phyloP scores from a whole-genome alignment of 1,140 invertebrate genomes.

The Sinella curviseta region DNA sequence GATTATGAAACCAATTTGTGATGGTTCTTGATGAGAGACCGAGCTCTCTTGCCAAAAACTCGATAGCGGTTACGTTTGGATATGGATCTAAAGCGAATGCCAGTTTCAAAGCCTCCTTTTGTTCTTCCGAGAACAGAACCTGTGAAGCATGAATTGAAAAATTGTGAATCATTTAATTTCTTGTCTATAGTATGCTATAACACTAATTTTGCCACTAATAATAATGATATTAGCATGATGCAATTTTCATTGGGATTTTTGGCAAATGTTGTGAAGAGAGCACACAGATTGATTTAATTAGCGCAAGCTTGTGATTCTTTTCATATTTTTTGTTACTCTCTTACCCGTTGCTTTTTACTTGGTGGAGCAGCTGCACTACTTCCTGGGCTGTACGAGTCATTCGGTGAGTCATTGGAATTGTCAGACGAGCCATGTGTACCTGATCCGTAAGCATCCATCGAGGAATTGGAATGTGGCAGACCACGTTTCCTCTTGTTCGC shows the following conservation, averaged over 20 bases:
- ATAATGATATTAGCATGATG: not conserved
- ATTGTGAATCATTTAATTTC: not conserved
- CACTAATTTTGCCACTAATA: not conserved
- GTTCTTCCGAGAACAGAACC: conserved; percentile 94
- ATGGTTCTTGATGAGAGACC: conserved; percentile 92
- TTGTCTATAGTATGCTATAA: not conserved
- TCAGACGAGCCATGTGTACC: conserved; percentile 75
- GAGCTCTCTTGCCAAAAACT: conserved; percentile 88
- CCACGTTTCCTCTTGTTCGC: conserved; percentile 82
- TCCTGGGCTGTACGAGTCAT: conserved; percentile 83
- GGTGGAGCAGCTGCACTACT: conserved; percentile 64
- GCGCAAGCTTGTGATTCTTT: not conserved
- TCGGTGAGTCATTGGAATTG: conserved; percentile 84
- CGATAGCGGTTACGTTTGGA: conserved; percentile 91
- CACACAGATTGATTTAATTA: conserved; percentile 11
- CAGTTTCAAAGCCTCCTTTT: conserved; percentile 91
- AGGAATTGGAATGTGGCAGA: conserved; percentile 54
- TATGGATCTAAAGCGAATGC: conserved; percentile 95
- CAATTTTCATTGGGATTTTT: conserved; percentile 10
- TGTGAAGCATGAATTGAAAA: conserved; percentile 54
- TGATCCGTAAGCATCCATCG: conserved; percentile 47
- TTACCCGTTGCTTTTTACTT: conserved; percentile 48
- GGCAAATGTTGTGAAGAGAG: not conserved
- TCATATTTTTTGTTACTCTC: not conserved
- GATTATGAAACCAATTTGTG: conserved; percentile 99